Evolutionary conservation across 1,140 invertebrate genomes (phyloP), one percentile per base, ranked within the genome.

Genomic region (Drosophila obscura): DNA sequence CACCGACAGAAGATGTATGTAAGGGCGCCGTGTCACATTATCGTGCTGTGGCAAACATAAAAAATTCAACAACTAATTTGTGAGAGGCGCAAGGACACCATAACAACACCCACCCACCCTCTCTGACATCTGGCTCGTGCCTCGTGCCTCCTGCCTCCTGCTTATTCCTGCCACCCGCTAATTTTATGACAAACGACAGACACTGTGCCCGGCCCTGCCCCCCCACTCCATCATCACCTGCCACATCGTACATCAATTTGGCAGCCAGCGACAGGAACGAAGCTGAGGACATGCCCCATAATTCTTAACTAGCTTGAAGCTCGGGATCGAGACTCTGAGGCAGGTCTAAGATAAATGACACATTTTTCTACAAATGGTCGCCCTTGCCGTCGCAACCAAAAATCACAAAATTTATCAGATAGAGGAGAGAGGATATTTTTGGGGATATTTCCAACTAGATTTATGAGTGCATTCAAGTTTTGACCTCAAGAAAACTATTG

Each of bases 31-130:
- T 65, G 65, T 58, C 66, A 52, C 69, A 69, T 78, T 73, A 66
- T 73, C 67, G 46, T 58, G 50, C 72, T 39, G 65, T 51, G 65
- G 60, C 55, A 52, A 39, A 69, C 69, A 78, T 87, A 75, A 68
- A 87, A 85, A 75, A 85, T 85, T 73, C 68, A 87, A 22, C 62
- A 87, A 81, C 73, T 85, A 87, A 87, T 85, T 87, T 78, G 82
- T 74, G 51, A 41, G 46, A 64, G 15, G 35, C 72, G 60, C 65
- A 77, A 64, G 66, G 60, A 71, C 67, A 52, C 48, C 50, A 43
- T 48, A 39, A 64, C 45, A 61, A 62, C 15, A 24, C 16, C 35
- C 7, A 68, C 19, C 11, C 24, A 44, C 55, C 49, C 45, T 5
- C 45, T 5, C 19, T 13, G 11, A 5, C 43, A 15, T 35, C 51